Evolutionary conservation across 2,113 vertebrate genomes (phyloP), one percentile per base, ranked within the genome.

Genomic region (Urocitellus parryii): DNA sequence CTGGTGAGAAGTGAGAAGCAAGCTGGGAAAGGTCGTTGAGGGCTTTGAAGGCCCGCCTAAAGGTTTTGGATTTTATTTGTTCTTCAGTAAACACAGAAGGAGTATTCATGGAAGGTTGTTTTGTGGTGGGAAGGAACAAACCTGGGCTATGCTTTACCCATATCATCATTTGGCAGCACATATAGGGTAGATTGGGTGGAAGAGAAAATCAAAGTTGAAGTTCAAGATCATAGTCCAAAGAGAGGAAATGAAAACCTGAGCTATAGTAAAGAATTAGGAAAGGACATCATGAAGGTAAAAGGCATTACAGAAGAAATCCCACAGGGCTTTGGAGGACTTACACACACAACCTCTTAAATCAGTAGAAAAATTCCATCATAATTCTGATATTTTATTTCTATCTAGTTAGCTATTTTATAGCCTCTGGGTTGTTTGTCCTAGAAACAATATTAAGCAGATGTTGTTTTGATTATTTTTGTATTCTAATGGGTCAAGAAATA

Each of bases 401-500:
- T 61, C n/a, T 42, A 4, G n/a, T 58, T 81, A 84, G 29, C 77
- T 91, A 1, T 95, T 81, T 92, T 78, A 76, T 27, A 89, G 45
- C 32, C 22, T 58, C 81, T 79, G 84, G 45, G 34, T 53, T 78
- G n/a, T 90, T 81, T 87, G 56, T 96, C 80, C 79, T 93, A 94
- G 77, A 76, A 73, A 91, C 84, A 77, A 79, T 70, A 42, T 65
- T 51, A 56, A n/a, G 3, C 48, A 29, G 48, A 65, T 79, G 76
- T 73, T 87, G 34, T 58, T 91, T 80, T 91, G 74, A 94, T 92
- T 88, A 65, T 63, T 96, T 96, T 95, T 91, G 63, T 58, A 83
- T 85, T 84, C 34, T 65, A 92, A 84, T 84, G 83, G 20, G 53
- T 72, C 72, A 72, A 90, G 39, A 79, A 56, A 83, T 65, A 58